Conservation (phyloP, 2,888 invertebrate species). For the Mallateleia sp. region DNA sequence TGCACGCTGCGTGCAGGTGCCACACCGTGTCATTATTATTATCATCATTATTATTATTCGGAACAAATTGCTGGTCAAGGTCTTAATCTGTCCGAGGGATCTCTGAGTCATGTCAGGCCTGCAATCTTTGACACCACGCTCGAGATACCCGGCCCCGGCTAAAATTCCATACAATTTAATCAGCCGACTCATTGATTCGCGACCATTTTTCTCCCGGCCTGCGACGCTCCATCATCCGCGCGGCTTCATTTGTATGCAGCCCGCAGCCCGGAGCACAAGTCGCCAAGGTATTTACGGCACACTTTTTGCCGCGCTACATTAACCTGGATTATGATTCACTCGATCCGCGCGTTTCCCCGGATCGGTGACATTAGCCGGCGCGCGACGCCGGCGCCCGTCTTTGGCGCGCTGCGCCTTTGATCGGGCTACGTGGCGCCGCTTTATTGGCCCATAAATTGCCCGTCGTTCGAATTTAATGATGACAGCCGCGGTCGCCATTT, state of each 20-base stretch:
- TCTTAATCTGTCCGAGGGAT: constrained; percentile 70
- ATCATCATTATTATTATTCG: constrained; percentile 79
- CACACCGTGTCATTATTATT: constrained; percentile 81
- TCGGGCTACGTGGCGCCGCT: constrained; percentile 69
- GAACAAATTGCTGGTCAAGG: constrained; percentile 82
- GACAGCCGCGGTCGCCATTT: constrained; percentile 46
- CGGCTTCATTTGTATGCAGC: constrained; percentile 20
- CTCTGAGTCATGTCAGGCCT: constrained; percentile 40
- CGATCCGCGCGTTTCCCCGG: constrained; percentile 1
- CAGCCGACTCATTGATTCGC: constrained; percentile 25
- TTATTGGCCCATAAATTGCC: constrained; percentile 75
- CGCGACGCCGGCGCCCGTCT: constrained; percentile 32
- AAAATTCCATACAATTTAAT: constrained; percentile 56
- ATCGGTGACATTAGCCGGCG: constrained; percentile 15
- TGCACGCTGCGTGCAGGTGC: constrained; percentile 82
- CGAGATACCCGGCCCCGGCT: constrained; percentile 12
- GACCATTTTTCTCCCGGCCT: constrained; percentile 8
- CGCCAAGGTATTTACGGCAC: constrained; percentile 38
- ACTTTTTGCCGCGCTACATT: constrained; percentile 35
- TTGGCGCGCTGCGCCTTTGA: constrained; percentile 39
- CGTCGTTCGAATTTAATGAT: constrained; percentile 69
- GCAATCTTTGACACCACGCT: constrained; percentile 51
- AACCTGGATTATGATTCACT: not conserved
- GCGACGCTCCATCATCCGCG: not conserved
- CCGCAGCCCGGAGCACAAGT: constrained; percentile 18